Evolutionary conservation across 64 coral and sea anemone genomes (phyloP).

Genomic region (Exaiptasia diaphana): DNA sequence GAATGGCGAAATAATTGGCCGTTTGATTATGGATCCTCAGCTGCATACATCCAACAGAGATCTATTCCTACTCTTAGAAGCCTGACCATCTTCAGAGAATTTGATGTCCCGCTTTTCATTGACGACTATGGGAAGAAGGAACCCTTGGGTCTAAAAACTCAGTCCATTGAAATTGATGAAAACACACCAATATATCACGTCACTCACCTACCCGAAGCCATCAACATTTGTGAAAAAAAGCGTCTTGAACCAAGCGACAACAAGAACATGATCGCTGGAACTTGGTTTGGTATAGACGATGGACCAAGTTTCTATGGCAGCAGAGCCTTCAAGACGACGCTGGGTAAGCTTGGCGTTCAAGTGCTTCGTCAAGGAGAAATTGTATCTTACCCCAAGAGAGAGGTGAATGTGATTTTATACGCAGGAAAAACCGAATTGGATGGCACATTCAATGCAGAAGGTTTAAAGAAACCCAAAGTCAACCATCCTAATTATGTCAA

Average conservation of each 20-base stretch:
- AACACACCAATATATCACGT: conserved; percentile 47
- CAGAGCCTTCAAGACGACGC: conserved; percentile 38
- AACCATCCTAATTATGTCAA: too few species aligned
- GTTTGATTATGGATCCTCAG: neutral
- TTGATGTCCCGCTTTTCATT: conserved; percentile 40
- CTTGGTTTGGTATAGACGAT: conserved; percentile 35
- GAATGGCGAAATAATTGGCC: conserved; percentile 41
- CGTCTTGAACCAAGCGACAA: conserved; percentile 26
- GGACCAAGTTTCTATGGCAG: conserved; percentile 21
- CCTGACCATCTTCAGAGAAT: conserved; percentile 46
- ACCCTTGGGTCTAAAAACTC: neutral
- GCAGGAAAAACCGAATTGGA: too few species aligned
- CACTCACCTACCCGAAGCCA: conserved; percentile 16
- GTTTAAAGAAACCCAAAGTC: conserved; percentile 14
- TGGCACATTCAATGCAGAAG: neutral
- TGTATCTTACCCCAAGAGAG: conserved; percentile 43
- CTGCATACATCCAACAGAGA: neutral
- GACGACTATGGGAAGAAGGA: conserved; percentile 47
- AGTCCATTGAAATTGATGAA: conserved; percentile 34
- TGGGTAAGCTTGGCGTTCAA: neutral
- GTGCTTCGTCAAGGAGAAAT: conserved; percentile 47
- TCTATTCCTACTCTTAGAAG: neutral
- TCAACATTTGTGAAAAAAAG: neutral
- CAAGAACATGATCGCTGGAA: conserved; percentile 49
- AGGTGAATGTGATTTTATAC: conserved; percentile 60